Conservation (phyloP, 2,888 invertebrate species). For the Thecocarcelia acutangulata region DNA sequence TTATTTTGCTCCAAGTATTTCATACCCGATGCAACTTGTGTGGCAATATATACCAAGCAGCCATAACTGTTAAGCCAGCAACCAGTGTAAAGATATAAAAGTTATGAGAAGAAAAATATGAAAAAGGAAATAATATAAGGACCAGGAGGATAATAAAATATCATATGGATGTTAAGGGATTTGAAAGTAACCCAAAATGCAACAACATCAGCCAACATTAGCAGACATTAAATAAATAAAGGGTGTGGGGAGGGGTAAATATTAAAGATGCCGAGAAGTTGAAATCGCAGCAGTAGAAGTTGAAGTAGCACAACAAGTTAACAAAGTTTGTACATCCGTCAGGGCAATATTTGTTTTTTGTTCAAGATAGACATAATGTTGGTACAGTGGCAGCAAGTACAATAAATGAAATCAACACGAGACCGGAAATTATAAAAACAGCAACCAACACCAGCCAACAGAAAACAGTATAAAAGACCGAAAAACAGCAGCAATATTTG, state of each 20-base stretch:
- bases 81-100: background rate
- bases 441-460: slow-evolving; percentile 61
- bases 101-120: background rate
- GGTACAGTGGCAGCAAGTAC: slow-evolving; percentile 12
- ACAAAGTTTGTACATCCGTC: slow-evolving; percentile 78
- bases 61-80: slow-evolving; percentile 85
- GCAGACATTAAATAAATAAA: slow-evolving; percentile 37
- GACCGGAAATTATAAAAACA: slow-evolving; percentile 77
- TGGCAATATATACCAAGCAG: slow-evolving; percentile 92
- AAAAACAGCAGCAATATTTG: slow-evolving; percentile 39
- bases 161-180: slow-evolving; percentile 58
- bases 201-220: slow-evolving; percentile 46
- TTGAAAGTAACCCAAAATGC: slow-evolving; percentile 39
- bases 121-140: slow-evolving; percentile 13
- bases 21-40: slow-evolving; percentile 94
- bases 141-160: slow-evolving; percentile 64
- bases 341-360: slow-evolving; percentile 65
- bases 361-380: slow-evolving; percentile 35
- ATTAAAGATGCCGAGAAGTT: slow-evolving; percentile 31
- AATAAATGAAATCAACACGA: slow-evolving; percentile 74
- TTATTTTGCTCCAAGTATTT: slow-evolving; percentile 92
- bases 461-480: slow-evolving; percentile 17
- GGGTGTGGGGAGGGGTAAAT: background rate
- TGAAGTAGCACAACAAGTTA: slow-evolving; percentile 74
- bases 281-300: slow-evolving; percentile 74